phyloP scores from a whole-genome alignment of 2,797 vertebrate genomes.

The Euphonia xanthogaster region DNA sequence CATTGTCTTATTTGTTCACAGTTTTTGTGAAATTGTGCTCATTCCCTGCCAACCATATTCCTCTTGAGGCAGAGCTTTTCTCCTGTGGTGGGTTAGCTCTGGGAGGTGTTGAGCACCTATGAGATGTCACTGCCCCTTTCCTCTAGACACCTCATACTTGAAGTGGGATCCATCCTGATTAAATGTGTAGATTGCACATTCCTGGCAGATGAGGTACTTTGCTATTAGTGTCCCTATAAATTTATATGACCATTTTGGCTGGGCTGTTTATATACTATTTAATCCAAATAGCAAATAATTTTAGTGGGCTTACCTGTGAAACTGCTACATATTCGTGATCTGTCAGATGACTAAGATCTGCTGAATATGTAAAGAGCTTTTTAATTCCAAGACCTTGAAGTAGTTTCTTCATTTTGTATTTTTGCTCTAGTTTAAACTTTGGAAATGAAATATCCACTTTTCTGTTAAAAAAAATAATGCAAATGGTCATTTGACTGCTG shows the following conservation, averaged over 20 bases:
- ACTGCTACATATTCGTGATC: conserved; percentile 71
- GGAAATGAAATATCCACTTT: conserved; percentile 87
- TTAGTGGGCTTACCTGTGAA: conserved; percentile 81
- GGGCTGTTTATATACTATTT: background rate
- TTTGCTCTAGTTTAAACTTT: conserved; percentile 89
- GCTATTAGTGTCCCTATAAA: background rate
- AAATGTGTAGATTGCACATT: background rate
- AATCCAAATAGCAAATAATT: background rate
- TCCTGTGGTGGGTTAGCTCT: background rate
- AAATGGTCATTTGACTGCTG: background rate
- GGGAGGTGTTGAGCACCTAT: background rate
- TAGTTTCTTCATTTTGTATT: conserved; percentile 83
- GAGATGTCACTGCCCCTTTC: background rate
- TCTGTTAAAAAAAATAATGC: conserved; percentile 63
- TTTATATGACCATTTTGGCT: background rate
- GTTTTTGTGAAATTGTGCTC: background rate
- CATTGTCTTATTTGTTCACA: background rate
- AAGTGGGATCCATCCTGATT: background rate
- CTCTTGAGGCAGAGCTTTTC: background rate
- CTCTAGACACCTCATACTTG: background rate
- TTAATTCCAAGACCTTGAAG: conserved; percentile 84
- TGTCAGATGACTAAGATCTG: conserved; percentile 84
- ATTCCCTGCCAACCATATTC: background rate
- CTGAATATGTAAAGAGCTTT: conserved; percentile 78
- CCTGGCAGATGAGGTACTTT: background rate